These are phyloP conservation scores for Acropternis orthonyx DNA, from an alignment of 2,797 vertebrate species.

Conservation along the genomic window DNA sequence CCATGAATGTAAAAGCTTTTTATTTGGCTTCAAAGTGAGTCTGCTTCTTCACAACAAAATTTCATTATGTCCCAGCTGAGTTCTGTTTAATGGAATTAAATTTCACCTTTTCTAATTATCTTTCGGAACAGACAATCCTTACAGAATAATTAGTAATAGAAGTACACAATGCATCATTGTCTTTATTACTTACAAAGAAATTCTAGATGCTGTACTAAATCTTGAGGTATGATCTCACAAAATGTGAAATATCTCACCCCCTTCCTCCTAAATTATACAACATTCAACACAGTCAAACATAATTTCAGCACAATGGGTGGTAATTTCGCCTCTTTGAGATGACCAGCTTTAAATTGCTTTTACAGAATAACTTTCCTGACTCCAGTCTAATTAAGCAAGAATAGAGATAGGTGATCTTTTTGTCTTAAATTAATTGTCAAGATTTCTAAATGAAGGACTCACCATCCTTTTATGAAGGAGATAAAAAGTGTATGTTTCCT, in stretches of 20 bases:
- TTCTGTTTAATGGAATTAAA: conserved; percentile 81
- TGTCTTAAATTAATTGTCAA: conserved; percentile 66
- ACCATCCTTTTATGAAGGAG: conserved; percentile 19
- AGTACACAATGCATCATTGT: conserved; percentile 82
- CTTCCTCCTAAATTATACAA: conserved; percentile 68
- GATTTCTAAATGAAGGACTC: conserved; percentile 56
- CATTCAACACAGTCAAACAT: conserved; percentile 61
- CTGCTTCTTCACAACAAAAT: conserved; percentile 76
- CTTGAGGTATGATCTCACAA: conserved; percentile 73
- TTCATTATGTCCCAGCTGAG: conserved; percentile 77
- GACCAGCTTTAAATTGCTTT: conserved; percentile 67
- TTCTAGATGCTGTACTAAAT: conserved; percentile 75
- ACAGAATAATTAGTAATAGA: conserved; percentile 83
- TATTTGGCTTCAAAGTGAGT: conserved; percentile 74
- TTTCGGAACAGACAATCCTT: conserved; percentile 80
- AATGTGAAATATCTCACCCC: conserved; percentile 70
- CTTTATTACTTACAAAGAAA: conserved; percentile 78
- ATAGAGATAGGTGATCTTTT: conserved; percentile 33
- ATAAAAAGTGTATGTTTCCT: conserved; percentile 8
- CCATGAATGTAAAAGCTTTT: conserved; percentile 65
- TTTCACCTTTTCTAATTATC: conserved; percentile 84
- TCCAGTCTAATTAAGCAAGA: conserved; percentile 66
- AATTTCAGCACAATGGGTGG: conserved; percentile 59
- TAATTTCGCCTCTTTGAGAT: conserved; percentile 68
- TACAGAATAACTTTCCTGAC: conserved; percentile 49